Evolutionary conservation across 2,888 invertebrate species (phyloP).

Genomic region (Sceliomorpha sp.): DNA sequence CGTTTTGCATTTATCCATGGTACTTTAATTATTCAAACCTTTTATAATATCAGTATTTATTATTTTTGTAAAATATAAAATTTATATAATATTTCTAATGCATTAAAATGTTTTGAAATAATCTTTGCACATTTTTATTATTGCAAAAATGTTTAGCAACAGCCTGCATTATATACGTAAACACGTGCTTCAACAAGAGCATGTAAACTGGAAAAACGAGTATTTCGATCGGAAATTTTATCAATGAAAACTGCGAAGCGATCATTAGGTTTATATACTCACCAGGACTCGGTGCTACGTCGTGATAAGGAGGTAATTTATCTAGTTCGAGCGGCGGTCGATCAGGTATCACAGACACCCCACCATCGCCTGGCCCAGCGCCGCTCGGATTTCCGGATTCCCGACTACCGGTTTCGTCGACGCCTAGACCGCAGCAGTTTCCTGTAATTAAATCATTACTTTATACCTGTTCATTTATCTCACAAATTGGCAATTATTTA

Average conservation of each 20-base stretch:
- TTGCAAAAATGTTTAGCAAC: too few relatives aligned
- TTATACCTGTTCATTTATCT: slow-evolving; percentile 30
- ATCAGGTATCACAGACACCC: slow-evolving; percentile 78
- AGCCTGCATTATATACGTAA: not conserved
- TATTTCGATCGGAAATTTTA: slow-evolving; percentile 20
- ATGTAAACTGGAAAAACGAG: slow-evolving; percentile 19
- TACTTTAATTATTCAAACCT: too few relatives aligned
- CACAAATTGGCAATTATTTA: slow-evolving; percentile 25
- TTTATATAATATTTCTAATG: too few relatives aligned
- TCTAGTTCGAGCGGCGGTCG: slow-evolving; percentile 78
- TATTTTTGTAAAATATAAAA: too few relatives aligned
- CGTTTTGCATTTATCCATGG: too few relatives aligned
- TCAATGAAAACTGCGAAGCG: slow-evolving; percentile 22
- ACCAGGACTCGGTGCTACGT: slow-evolving; percentile 78
- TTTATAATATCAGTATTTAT: too few relatives aligned
- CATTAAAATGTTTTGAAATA: too few relatives aligned
- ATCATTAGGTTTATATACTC: slow-evolving; percentile 57
- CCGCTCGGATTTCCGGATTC: slow-evolving; percentile 69
- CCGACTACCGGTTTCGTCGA: slow-evolving; percentile 71
- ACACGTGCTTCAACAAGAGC: not conserved
- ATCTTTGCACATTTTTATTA: too few relatives aligned
- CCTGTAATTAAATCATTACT: slow-evolving; percentile 64
- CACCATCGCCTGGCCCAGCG: slow-evolving; percentile 71
- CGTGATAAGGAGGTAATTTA: slow-evolving; percentile 79
- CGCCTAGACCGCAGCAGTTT: slow-evolving; percentile 75